Percentiles rank a stretch among this genome's conserved stretches.
phyloP scores from a whole-genome alignment of 2,113 vertebrate genomes.

The Microcebus tavaratra region DNA sequence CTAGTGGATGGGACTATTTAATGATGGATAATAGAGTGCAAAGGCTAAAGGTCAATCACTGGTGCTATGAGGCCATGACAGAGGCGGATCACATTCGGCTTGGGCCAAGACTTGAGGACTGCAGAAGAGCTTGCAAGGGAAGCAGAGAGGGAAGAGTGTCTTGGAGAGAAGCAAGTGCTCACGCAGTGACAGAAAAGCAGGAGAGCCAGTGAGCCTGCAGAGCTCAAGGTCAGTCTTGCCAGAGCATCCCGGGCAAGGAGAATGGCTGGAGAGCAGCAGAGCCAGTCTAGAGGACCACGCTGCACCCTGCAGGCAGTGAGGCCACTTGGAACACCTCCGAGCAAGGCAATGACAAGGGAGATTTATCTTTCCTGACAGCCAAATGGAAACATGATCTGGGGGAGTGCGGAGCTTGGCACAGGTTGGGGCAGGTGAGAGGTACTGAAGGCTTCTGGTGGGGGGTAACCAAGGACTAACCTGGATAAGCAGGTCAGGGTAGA shows the following conservation, averaged over 20 bases:
- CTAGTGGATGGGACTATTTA: neutral
- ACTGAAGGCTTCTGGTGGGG: neutral
- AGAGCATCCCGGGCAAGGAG: fast-evolving
- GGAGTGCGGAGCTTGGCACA: fast-evolving
- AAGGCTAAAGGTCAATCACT: neutral
- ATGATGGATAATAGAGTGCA: neutral
- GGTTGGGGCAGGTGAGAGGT: neutral
- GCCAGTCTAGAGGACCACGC: neutral
- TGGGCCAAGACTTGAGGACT: neutral
- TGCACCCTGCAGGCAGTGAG: neutral
- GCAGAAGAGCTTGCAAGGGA: neutral
- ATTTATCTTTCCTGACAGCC: neutral
- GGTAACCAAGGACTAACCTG: neutral
- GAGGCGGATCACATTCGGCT: no score
- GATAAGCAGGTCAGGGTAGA: neutral
- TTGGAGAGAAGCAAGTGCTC: neutral
- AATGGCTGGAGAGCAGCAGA: neutral
- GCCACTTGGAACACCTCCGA: neutral
- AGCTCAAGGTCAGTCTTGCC: neutral
- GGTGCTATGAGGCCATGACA: neutral
- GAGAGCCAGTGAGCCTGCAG: neutral
- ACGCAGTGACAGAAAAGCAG: neutral
- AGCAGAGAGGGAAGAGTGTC: neutral
- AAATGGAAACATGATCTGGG: neutral
- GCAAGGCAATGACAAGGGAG: neutral